Evolutionary conservation across 2,797 vertebrate genomes (phyloP).

Genomic region (Cottoperca gobio): DNA sequence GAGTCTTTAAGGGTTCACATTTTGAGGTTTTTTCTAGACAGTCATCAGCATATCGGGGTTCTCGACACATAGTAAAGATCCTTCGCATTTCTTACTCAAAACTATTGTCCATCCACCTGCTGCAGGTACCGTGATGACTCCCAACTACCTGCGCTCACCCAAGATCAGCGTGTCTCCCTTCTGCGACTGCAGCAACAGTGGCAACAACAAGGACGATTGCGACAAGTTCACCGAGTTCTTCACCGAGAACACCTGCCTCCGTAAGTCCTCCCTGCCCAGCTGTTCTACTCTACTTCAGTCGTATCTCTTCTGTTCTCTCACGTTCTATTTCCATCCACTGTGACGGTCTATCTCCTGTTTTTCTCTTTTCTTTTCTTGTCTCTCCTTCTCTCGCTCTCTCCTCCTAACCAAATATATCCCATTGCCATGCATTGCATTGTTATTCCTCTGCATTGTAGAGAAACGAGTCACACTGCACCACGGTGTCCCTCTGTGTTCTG

Average conservation of each 20-base stretch:
- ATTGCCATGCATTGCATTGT: conserved; percentile 52
- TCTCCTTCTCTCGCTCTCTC: conserved; percentile 9
- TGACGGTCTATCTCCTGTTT: conserved; percentile 12
- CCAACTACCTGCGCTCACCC: conserved; percentile 92
- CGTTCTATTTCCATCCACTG: conserved; percentile 38
- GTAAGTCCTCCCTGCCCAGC: conserved; percentile 78
- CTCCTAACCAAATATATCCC: conserved; percentile 57
- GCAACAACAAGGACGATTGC: conserved; percentile 92
- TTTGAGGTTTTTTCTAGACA: background rate
- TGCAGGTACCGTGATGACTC: conserved; percentile 93
- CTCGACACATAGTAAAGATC: background rate
- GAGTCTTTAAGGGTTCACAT: conserved; percentile 8
- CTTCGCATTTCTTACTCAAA: background rate
- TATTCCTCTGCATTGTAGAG: conserved; percentile 47
- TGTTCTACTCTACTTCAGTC: background rate
- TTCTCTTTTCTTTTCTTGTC: conserved; percentile 12
- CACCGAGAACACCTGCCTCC: conserved; percentile 93
- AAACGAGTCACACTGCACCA: conserved; percentile 39
- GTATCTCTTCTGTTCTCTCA: background rate
- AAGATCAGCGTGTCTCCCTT: conserved; percentile 92
- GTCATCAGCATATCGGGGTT: background rate
- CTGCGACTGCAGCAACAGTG: conserved; percentile 94
- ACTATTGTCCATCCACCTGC: background rate
- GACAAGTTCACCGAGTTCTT: conserved; percentile 91
- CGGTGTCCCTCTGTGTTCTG: conserved; percentile 25